Base-by-base conservation (phyloP, 2,113 vertebrate species). In the Dendropsophus ebraccatus region DNA sequence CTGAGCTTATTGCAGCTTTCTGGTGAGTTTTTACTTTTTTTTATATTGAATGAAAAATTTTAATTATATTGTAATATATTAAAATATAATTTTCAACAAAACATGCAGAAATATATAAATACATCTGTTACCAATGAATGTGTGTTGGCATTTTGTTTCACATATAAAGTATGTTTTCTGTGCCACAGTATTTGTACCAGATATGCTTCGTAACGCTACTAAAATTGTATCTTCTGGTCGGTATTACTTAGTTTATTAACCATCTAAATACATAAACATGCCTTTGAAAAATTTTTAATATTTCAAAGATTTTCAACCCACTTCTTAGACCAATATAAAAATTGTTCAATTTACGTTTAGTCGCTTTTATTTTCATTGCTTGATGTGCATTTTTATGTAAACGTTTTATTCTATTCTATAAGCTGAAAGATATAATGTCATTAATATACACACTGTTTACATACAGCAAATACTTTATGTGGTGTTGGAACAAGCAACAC, bases 1-100 rank as follows among this genome's bases (percentile, higher is more conserved):
- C 25, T 84, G 56, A 47, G 32, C 32, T 14, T n/a, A 32, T 30
- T 65, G 5, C 41, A 67, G 41, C 16, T 77, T 32, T 13, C 10
- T 85, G 83, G 83, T 85, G 25, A 85, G 83, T 77, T 9, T 50
- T 45, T 58, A 25, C 19, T 25, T 47, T 74, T n/a, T n/a, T 74
- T 74, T 45, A 23, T 45, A 74, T 25, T 74, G 3, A 9, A 41
- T 49, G 25, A 1, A 4, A 25, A 25, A 47, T 4, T 25, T 1
- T 25, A 5, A 74, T 74, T 1, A n/a, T 73, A 74, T 16, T 37
- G 41, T 74, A 49, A 65, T 28, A 65, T 21, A 21, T n/a, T n/a
- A n/a, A n/a, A n/a, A n/a, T n/a, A n/a, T n/a, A n/a, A n/a, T n/a
- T n/a, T n/a, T n/a, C n/a, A n/a, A n/a, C n/a, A n/a, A n/a, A n/a